Conservation (phyloP, 2,797 vertebrate genomes). For the Acropternis orthonyx region DNA sequence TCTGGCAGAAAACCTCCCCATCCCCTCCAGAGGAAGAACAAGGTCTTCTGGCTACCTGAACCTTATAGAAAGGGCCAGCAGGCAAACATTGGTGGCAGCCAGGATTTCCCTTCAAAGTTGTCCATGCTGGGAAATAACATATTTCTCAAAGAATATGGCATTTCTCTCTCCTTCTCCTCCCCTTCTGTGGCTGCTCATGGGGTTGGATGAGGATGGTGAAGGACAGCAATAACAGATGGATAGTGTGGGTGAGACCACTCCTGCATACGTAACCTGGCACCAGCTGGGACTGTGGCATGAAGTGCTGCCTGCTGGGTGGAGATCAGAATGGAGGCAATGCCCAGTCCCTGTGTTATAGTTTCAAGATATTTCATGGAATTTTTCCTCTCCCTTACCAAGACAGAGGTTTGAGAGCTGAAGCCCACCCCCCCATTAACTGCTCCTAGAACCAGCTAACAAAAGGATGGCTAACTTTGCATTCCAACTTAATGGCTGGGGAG, state of each 20-base stretch:
- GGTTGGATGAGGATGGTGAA: neutral
- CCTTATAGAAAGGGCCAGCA: neutral
- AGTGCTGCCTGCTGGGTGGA: neutral
- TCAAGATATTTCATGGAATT: too few species aligned
- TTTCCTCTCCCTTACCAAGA: too few species aligned
- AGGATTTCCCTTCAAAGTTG: neutral
- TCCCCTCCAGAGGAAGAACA: neutral
- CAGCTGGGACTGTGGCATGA: neutral
- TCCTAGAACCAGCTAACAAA: too few species aligned
- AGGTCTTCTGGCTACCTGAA: neutral
- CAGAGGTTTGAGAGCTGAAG: too few species aligned
- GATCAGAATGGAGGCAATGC: neutral
- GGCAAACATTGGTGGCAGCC: neutral
- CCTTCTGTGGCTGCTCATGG: neutral
- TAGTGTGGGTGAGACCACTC: accelerated
- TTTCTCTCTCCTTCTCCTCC: neutral
- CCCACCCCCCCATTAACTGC: too few species aligned
- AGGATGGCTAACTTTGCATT: too few species aligned
- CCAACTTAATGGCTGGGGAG: too few species aligned
- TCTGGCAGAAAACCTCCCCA: neutral
- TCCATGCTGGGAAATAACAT: neutral
- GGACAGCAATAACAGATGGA: neutral
- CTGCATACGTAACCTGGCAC: neutral
- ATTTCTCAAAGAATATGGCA: neutral
- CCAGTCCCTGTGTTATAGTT: neutral